Percentiles rank a stretch among this genome's conserved stretches.
Conservation (phyloP, 2,797 vertebrate genomes). For the Poliocrania exsul region DNA sequence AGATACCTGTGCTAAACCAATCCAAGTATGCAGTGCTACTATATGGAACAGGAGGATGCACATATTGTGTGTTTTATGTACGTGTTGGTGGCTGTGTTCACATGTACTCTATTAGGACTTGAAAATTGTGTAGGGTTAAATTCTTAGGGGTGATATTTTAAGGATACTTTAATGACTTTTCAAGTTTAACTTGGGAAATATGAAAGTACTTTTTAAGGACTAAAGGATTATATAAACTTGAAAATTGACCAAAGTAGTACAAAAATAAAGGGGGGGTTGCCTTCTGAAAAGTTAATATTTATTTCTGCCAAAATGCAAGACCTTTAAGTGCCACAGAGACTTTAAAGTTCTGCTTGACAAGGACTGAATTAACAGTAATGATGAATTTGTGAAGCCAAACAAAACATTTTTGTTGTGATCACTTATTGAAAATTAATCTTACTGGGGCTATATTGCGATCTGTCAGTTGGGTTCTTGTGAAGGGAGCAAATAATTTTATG, state of each 20-base stretch:
- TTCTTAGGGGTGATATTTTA: neutral
- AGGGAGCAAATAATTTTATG: neutral
- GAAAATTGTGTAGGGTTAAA: neutral
- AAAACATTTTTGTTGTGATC: neutral
- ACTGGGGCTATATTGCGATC: neutral
- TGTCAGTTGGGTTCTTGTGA: neutral
- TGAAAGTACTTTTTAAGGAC: neutral
- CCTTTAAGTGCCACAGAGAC: neutral
- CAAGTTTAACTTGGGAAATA: neutral
- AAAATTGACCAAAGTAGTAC: neutral
- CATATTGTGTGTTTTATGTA: accelerated
- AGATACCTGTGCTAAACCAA: neutral
- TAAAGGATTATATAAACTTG: neutral
- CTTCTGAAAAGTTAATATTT: neutral
- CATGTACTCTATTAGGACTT: neutral
- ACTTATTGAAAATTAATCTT: neutral
- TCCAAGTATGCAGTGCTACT: neutral
- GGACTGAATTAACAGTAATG: neutral
- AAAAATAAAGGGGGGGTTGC: neutral
- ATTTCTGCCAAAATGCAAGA: neutral
- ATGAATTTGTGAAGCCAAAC: neutral
- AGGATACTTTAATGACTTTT: neutral
- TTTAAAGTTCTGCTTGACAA: neutral
- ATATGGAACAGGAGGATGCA: neutral
- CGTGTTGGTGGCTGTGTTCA: neutral